Evolutionary conservation across 2,888 invertebrate species (phyloP), one percentile per base, ranked within the genome.

Genomic region (Meloe dianella): DNA sequence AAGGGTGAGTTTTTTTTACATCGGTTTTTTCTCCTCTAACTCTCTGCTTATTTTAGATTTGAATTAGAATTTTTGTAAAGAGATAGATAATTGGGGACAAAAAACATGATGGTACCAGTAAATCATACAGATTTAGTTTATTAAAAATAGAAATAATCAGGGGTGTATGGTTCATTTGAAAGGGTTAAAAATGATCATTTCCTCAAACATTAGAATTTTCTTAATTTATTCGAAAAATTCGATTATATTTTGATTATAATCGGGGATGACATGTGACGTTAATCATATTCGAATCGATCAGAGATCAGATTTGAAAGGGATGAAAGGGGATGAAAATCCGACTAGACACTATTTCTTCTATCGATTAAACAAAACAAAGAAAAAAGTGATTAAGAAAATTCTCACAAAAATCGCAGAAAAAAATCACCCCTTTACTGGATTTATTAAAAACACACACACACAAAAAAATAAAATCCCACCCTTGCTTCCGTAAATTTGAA

Each of bases 81-180:
- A 41, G 38, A 41, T 41, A 17, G n/a, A 41, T 41, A 41, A 41
- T 41, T n/a, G 47, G 20, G 20, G 20, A 41, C 6, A 10, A 41
- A 17, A 2, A 47, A 20, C 9, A 20, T n/a, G 38, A 20, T 20
- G 20, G 47, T 47, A 47, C 20, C 9, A 47, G 47, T 47, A 47
- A 47, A 47, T 47, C 47, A 47, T 47, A 47, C 47, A 20, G 47
- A 47, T 47, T 47, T 47, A 47, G 41, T 41, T 41, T n/a, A 41
- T 47, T 47, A 47, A 47, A 47, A 47, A 47, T 47, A 47, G 47
- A 47, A 47, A 20, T 20, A 20, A n/a, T n/a, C n/a, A 47, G 9
- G 47, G 20, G 20, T 17, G 20, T 47, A 7, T 9, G 47, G 20
- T 17, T 3, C 3, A 3, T 17, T 3, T 9, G 20, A 20, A 22